Evolutionary conservation across 2,888 invertebrate species (phyloP), one percentile per base, ranked within the genome.

Genomic region (Monoplex corrugatus): DNA sequence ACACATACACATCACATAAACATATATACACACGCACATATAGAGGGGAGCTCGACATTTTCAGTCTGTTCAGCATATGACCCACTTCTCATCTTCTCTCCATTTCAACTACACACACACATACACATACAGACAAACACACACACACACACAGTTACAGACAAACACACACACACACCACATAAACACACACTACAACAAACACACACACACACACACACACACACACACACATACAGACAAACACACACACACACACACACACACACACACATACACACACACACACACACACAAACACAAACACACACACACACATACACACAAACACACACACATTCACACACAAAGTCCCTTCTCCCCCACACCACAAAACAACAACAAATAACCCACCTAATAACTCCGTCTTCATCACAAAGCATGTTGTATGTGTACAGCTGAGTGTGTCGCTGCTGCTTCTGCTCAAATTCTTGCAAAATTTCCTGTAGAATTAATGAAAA

Each of bases 351-450:
- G n/a, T n/a, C n/a, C n/a, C n/a, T n/a, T n/a, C n/a, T n/a, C n/a
- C n/a, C n/a, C n/a, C n/a, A n/a, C 16, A 50, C 50, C 50, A 28
- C 8, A 35, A 78, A 23, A 82, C n/a, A 82, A n/a, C 28, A 19
- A 32, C 32, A 78, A 23, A 2, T 23, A 23, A 87, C 89, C 85
- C 80, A 91, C 91, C 50, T 88, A 10, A 90, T 19, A 45, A 91
- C 82, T 3, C 91, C 91, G 23, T 88, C 38, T 78, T 90, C 90
- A 88, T 91, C 91, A 88, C 82, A 89, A 10, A 91, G 83, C 57
- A 90, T 85, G 63, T 90, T 90, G 87, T 89, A 43, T 19, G 32
- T n/a, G 45, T 83, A 90, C 13, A 32, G 45, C n/a, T 87, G 89
- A 16, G 72, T 72, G 86, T 88, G 88, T n/a, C 38, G 57, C 50